A percentile compares a stretch with the other conserved stretches of the same genome.
phyloP scores from a whole-genome alignment of 1,140 invertebrate species.

The Drosophila bocki region DNA sequence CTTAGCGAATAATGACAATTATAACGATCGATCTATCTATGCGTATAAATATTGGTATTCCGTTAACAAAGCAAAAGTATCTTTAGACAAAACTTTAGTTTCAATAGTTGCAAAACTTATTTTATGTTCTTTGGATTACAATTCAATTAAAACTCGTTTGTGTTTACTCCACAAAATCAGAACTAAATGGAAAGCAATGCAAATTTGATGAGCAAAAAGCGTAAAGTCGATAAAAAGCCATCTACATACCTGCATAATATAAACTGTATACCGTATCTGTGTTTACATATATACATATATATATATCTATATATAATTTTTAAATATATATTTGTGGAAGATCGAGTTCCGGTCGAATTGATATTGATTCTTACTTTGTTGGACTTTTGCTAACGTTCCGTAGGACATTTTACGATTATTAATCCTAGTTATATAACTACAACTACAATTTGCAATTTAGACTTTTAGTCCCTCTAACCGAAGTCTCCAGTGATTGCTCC shows the following conservation, averaged over 20 bases:
- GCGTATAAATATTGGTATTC: constrained; percentile 53
- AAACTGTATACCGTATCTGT: constrained; percentile 61
- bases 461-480: constrained; percentile 65
- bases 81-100: constrained; percentile 67
- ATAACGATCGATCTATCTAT: constrained; percentile 38
- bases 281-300: constrained; percentile 55
- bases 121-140: constrained; percentile 46
- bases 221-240: constrained; percentile 36
- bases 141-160: constrained; percentile 44
- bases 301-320: constrained; percentile 50
- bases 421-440: constrained; percentile 68
- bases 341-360: constrained; percentile 56
- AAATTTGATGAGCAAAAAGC: constrained; percentile 44
- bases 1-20: constrained; percentile 39
- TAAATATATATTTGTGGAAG: constrained; percentile 55
- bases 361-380: constrained; percentile 75
- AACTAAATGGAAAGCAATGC: constrained; percentile 10
- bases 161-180: constrained; percentile 26
- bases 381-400: constrained; percentile 80
- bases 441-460: constrained; percentile 63
- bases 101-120: constrained; percentile 60
- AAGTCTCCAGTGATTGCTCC: neutral
- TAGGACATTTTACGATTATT: constrained; percentile 76
- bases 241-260: constrained; percentile 55
- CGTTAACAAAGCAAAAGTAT: constrained; percentile 52